Evolutionary conservation across 2,797 vertebrate genomes (phyloP), one percentile per base, ranked within the genome.

Genomic region (Psittacula derbiana): DNA sequence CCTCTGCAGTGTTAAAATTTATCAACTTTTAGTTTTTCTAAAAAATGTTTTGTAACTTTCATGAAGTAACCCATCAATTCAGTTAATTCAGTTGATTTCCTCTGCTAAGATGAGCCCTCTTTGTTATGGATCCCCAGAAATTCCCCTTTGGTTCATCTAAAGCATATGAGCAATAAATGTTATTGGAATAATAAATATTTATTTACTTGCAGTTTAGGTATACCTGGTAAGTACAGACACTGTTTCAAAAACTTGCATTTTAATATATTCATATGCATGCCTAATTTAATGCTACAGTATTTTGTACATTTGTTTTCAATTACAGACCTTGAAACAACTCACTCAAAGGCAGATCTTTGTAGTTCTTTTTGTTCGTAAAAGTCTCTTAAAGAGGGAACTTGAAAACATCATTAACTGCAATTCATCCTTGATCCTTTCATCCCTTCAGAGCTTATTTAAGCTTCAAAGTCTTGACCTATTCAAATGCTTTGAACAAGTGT

Each of bases 391-490:
- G 61, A 81, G 40, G 14, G n/a, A 94, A 88, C 57, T 95, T 92
- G 82, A 92, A 96, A 97, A 96, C 50, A 55, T 91, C 41, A 85
- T 92, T 78, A 93, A 66, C 40, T 61, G 25, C n/a, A 91, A 80
- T 72, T 92, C 80, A 16, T 88, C 52, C 85, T 84, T 82, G 74
- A 87, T 93, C 23, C 43, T 95, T 95, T 90, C 62, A 90, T 78
- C 50, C 75, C 5, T 79, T 94, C 24, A 40, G 78, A 86, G 74
- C 55, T 74, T 95, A 85, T 94, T 93, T 85, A 93, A 95, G 84
- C 86, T 97, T 93, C 89, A 93, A 96, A 94, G 76, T 91, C 60
- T 91, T 86, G 60, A 95, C 86, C 88, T 72, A 72, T 69, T 93
- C 67, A 93, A 90, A 93, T 86, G 12, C 73, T 74, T 94, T 87